phyloP scores from a whole-genome alignment of 2,888 invertebrate species.

The Drosophila neutralis region DNA sequence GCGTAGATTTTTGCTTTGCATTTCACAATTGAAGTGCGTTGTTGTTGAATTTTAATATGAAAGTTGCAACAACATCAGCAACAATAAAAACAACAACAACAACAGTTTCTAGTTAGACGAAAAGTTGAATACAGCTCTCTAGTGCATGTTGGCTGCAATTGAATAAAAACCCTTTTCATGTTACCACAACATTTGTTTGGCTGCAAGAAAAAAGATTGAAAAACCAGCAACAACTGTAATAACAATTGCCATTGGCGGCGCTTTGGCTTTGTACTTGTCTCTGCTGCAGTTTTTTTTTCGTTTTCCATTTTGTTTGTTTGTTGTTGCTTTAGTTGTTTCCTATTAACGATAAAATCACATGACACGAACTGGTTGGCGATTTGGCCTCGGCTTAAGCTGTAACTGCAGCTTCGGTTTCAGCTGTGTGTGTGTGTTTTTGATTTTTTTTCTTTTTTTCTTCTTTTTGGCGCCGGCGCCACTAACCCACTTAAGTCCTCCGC shows the following conservation, averaged over 20 bases:
- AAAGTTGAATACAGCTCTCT: conserved; percentile 2
- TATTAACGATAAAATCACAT: conserved; percentile 80
- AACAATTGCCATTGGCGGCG: conserved; percentile 68
- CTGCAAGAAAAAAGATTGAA: conserved; percentile 33
- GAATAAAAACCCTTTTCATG: conserved; percentile 75
- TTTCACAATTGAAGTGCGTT: conserved; percentile 60
- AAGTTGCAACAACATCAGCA: conserved; percentile 48
- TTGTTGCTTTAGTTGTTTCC: conserved; percentile 73
- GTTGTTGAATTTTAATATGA: conserved; percentile 66
- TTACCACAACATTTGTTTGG: conserved; percentile 72
- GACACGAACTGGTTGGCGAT: conserved; percentile 78
- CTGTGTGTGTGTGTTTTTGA: conserved; percentile 30
- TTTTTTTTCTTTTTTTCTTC: conserved; percentile 16
- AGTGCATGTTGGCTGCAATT: conserved; percentile 67
- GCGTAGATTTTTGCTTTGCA: conserved; percentile 42
- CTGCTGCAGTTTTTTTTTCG: conserved; percentile 44
- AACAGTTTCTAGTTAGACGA: conserved; percentile 20
- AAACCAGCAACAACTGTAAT: conserved; percentile 27
- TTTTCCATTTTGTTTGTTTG: conserved; percentile 19
- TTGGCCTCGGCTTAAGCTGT: conserved; percentile 65
- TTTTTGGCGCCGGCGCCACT: conserved; percentile 76
- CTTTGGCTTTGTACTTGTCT: conserved; percentile 77
- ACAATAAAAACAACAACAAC: not conserved
- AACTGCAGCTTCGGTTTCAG: conserved; percentile 35
- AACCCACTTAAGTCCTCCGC: conserved; percentile 68